Base-by-base conservation (phyloP, 2,888 invertebrate genomes). In the Ferrisia virgata region DNA sequence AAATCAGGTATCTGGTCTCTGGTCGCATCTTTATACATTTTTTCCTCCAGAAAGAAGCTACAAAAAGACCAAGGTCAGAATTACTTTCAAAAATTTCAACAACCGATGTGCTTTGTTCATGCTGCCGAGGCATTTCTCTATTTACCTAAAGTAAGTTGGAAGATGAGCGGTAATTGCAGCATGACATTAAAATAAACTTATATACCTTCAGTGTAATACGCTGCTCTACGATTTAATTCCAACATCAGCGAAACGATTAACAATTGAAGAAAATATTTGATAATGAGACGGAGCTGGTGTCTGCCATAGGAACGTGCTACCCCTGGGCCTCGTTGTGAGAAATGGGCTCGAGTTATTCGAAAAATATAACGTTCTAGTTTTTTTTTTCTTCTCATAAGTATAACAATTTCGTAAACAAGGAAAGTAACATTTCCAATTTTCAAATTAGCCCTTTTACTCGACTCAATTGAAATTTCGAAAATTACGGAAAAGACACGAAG, bases 1-100 rank as follows among this genome's bases (percentile, higher is more conserved):
- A 76, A 76, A 76, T 76, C 72, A 76, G 72, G 72, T 76, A 76
- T 76, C 72, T 76, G 72, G 72, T 36, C 15, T 76, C 72, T 76
- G 72, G 72, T 36, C 15, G 64, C 72, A 76, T 76, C 72, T 33
- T n/a, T 25, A 64, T 28, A 18, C 36, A 15, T 72, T 72, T 72
- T 76, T 76, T 36, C 36, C 9, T 28, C 36, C 28, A 6, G 2
- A 58, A 58, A 18, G 18, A 64, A 36, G 36, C 18, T 36, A 0
- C 15, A 72, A 36, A 76, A 76, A 31, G 72, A 36, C 72, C 18
- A 76, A 76, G 72, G 72, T 76, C 72, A 76, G 31, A 33, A 76
- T 76, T 76, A 76, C 72, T 76, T 76, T 76, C 72, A 76, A 76
- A 76, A 76, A 76, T 76, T 28, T 33, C 72, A 18, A 76, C 33